Base-by-base conservation (phyloP, 2,797 vertebrate species). In the Sus cebifrons region DNA sequence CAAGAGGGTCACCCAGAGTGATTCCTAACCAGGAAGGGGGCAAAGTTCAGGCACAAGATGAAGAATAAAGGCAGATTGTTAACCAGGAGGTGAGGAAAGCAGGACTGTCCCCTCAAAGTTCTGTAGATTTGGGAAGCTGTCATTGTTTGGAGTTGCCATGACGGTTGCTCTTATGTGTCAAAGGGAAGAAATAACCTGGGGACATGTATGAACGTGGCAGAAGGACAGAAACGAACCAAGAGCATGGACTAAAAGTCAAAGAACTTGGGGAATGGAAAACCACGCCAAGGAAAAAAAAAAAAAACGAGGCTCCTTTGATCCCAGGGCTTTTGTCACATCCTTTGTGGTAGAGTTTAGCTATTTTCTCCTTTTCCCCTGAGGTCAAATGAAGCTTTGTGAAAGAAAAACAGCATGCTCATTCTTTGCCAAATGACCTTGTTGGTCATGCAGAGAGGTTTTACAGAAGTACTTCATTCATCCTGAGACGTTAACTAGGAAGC, bases 391-490 rank as follows among this genome's bases (percentile, higher is more conserved):
- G 82, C 32, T 56, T 65, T 44, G n/a, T 9, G 10, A 15, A 88
- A 0, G 7, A 3, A 65, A 25, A 65, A 2, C 20, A 44, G 9
- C 0, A 1, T 1, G 29, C 75, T 16, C 15, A 16, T 21, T 29
- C 0, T 16, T 17, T 7, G 16, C 13, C 81, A 56, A 92, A 67
- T 20, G 13, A 65, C 12, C 23, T 13, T 5, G 12, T 32, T 36
- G 1, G 3, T 16, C 6, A 0, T 1, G 17, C 0, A 20, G n/a
- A n/a, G 32, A 75, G 0, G 6, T 18, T 7, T 27, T 27, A 14
- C 36, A 7, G 10, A 86, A 62, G 8, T 9, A 11, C n/a, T 10
- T 40, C 17, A 64, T 13, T 40, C 17, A 64, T 13, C 54, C 2
- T 25, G 7, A 62, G 27, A 56, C 9, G 1, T 12, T 14, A 44